Percentiles rank a stretch among this genome's conserved stretches.
Evolutionary conservation across 2,888 invertebrate species (phyloP).

Genomic region (Drosophila nr. perissopoda): DNA sequence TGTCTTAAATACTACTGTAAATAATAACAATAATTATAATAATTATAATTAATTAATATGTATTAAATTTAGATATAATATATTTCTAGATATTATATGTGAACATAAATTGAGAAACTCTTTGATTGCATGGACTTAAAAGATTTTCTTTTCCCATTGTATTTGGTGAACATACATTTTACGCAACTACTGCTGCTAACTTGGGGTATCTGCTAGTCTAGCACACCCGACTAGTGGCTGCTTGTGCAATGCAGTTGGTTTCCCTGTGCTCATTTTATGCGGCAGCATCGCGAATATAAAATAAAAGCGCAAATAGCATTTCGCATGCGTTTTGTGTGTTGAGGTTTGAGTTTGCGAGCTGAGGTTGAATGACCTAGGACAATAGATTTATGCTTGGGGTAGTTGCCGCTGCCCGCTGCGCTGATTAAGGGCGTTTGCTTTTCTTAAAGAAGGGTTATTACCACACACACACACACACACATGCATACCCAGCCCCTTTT

Average conservation of each 20-base stretch:
- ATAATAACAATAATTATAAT: too few species aligned
- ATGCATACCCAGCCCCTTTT: slow-evolving; percentile 18
- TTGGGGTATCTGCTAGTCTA: slow-evolving; percentile 13
- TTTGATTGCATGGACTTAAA: background rate
- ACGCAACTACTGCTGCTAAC: background rate
- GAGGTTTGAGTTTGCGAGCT: slow-evolving; percentile 46
- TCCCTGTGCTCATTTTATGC: slow-evolving; percentile 63
- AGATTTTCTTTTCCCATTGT: background rate
- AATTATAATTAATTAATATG: too few species aligned
- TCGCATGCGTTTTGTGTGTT: slow-evolving; percentile 65
- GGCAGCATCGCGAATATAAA: slow-evolving; percentile 60
- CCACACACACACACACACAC: background rate
- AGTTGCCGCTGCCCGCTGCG: slow-evolving; percentile 74
- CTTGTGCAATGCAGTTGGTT: slow-evolving; percentile 30
- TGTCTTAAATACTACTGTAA: too few species aligned
- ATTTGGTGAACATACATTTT: background rate
- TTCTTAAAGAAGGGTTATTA: slow-evolving; percentile 71
- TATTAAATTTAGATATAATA: background rate
- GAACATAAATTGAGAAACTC: background rate
- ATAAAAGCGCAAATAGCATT: slow-evolving; percentile 73
- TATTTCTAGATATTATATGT: background rate
- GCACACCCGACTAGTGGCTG: background rate
- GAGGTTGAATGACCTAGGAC: slow-evolving; percentile 79
- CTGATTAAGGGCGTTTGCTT: slow-evolving; percentile 76
- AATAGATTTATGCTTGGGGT: slow-evolving; percentile 76